Evolutionary conservation across 2,113 vertebrate genomes (phyloP), one percentile per base, ranked within the genome.

Genomic region (Gymnarchus niloticus): DNA sequence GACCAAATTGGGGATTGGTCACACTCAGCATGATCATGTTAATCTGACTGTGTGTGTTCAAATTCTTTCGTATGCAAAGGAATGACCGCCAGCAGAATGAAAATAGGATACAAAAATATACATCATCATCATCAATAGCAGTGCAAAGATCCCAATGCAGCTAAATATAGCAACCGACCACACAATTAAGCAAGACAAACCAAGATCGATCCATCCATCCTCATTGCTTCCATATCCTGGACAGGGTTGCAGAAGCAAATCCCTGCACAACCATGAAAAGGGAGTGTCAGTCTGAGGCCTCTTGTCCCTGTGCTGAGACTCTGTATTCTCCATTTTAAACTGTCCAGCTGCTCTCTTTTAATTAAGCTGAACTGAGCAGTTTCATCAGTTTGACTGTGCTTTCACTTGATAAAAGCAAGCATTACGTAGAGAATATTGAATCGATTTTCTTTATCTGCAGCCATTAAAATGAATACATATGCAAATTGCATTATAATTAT

Each of bases 351-450:
- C 37, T 21, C 80, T 85, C 61, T 87, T 85, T 83, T 87, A 85
- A 90, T 81, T 87, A 81, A 59, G 33, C 41, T 46, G 44, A 8
- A 78, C 76, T 48, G 76, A 78, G 23, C 76, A 21, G 1, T 78
- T 48, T 78, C 21, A 23, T 76, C 41, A 17, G 23, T 46, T 78
- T 85, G 57, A 89, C 85, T 86, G 52, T 56, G 76, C 49, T 83
- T 73, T 85, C 76, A 44, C 87, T 87, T 89, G 14, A n/a, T n/a
- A n/a, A n/a, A 17, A 73, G 65, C 12, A 2, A 73, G 65, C 41
- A 73, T 73, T 73, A 73, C 14, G 41, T 6, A 6, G 10, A 73
- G 65, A 41, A 41, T 33, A 41, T 41, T n/a, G n/a, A n/a, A n/a
- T n/a, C n/a, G n/a, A n/a, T n/a, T n/a, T n/a, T n/a, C n/a, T n/a